These are phyloP conservation scores for Amphipoea lucens DNA, from an alignment of 2,888 invertebrate species.

Conservation along the genomic window DNA sequence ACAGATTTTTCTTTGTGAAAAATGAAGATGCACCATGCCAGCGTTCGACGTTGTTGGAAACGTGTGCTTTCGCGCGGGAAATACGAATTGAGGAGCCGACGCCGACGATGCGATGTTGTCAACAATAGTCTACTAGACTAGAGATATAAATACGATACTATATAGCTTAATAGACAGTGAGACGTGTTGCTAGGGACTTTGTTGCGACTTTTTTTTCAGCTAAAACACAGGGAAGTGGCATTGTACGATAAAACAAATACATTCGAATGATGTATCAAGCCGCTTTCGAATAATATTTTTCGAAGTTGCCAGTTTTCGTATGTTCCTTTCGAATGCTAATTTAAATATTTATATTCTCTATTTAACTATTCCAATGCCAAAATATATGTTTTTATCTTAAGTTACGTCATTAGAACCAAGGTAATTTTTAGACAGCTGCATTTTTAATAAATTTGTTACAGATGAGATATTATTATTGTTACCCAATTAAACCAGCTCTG, in stretches of 20 bases:
- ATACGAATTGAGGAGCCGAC: neutral
- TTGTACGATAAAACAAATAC: neutral
- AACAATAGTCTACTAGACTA: neutral
- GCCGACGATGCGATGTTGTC: neutral
- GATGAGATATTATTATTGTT: neutral
- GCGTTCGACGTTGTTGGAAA: neutral
- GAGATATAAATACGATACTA: neutral
- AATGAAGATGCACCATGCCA: constrained; percentile 37
- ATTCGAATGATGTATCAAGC: neutral
- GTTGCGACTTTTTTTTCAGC: too few relatives aligned
- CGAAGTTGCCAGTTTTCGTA: neutral
- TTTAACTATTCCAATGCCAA: constrained; percentile 2
- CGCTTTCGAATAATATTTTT: neutral
- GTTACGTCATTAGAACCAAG: neutral
- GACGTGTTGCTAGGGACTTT: neutral
- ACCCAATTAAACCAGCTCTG: neutral
- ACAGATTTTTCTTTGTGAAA: constrained; percentile 22
- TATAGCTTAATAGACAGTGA: too few relatives aligned
- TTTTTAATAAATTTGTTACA: neutral
- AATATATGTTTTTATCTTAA: neutral
- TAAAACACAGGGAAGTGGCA: neutral
- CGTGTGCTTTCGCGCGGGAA: constrained; percentile 13
- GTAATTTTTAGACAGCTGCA: constrained; percentile 2
- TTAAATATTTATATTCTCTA: neutral
- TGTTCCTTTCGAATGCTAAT: neutral